A percentile compares a stretch with the other conserved stretches of the same genome.
phyloP scores from a whole-genome alignment of 2,113 vertebrate genomes.

The Kryptolebias marmoratus region DNA sequence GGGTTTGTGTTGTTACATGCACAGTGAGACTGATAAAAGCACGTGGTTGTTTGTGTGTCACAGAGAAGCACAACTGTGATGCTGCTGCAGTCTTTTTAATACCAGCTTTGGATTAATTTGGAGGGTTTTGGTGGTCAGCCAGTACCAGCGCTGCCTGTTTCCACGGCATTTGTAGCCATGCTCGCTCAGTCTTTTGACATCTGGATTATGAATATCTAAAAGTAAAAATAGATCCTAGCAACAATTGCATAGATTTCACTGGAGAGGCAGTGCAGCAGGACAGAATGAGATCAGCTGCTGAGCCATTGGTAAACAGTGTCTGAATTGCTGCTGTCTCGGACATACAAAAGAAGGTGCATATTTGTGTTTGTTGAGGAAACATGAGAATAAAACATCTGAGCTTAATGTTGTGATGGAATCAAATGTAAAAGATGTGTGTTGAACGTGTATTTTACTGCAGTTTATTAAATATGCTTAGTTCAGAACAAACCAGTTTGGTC shows the following conservation, averaged over 20 bases:
- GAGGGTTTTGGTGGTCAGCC: constrained; percentile 25
- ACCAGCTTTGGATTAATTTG: constrained; percentile 32
- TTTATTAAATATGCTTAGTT: too few species aligned
- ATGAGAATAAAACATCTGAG: not conserved
- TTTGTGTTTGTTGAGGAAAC: not conserved
- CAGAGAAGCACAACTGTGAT: constrained; percentile 4
- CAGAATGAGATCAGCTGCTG: constrained; percentile 6
- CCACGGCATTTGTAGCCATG: constrained; percentile 5
- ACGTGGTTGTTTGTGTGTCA: constrained; percentile 1
- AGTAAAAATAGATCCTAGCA: constrained; percentile 49
- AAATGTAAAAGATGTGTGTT: not conserved
- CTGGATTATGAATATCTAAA: constrained; percentile 48
- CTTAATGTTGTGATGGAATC: not conserved
- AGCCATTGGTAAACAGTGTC: constrained; percentile 9
- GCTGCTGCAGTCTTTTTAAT: not conserved
- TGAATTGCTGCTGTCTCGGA: constrained; percentile 3
- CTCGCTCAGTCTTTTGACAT: constrained; percentile 29
- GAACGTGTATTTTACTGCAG: not conserved
- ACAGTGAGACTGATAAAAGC: not conserved
- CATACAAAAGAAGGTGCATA: not conserved
- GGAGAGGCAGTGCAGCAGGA: constrained; percentile 18
- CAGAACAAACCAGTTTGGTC: too few species aligned
- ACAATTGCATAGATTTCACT: constrained; percentile 21
- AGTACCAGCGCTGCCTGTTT: constrained; percentile 22
- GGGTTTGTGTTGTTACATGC: not conserved